Percentiles rank a stretch among this genome's conserved stretches.
These are phyloP conservation scores for Drosophila diplacantha DNA, from an alignment of 2,888 invertebrate species.

Conservation along the genomic window DNA sequence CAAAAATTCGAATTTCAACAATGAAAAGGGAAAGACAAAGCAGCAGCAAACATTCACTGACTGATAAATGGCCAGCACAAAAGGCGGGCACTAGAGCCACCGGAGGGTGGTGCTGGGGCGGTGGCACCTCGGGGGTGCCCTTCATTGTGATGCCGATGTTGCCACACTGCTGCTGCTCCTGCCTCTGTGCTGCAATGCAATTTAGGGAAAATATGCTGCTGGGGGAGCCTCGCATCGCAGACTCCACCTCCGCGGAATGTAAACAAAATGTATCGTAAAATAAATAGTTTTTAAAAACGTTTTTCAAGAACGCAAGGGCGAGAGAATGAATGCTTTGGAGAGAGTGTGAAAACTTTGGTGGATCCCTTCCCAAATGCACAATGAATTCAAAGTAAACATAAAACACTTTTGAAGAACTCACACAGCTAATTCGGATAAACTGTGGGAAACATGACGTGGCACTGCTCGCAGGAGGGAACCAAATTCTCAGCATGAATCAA, in stretches of 20 bases:
- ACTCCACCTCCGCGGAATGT: slow-evolving; percentile 40
- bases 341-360: slow-evolving; percentile 34
- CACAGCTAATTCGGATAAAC: slow-evolving; percentile 35
- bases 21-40: slow-evolving; percentile 36
- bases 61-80: slow-evolving; percentile 62
- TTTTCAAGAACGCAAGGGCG: slow-evolving; percentile 21
- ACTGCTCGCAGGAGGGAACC: background rate
- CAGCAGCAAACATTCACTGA: slow-evolving; percentile 42
- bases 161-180: slow-evolving; percentile 19
- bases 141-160: slow-evolving; percentile 30
- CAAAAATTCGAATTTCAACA: slow-evolving; percentile 28
- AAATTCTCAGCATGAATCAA: slow-evolving; percentile 9
- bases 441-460: slow-evolving; percentile 46
- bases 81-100: slow-evolving; percentile 21
- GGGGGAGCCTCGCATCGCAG: slow-evolving; percentile 25
- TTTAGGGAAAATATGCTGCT: slow-evolving; percentile 58
- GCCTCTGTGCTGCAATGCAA: slow-evolving; percentile 45
- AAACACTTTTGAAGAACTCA: slow-evolving; percentile 38
- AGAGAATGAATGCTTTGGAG: slow-evolving; percentile 6
- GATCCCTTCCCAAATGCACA: slow-evolving; percentile 2
- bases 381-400: slow-evolving; percentile 34
- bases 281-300: slow-evolving; percentile 67
- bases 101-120: background rate
- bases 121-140: slow-evolving; percentile 32
- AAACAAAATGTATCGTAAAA: slow-evolving; percentile 71